Conservation (phyloP, 64 coral and sea anemone genomes). For the Actinia equina region DNA sequence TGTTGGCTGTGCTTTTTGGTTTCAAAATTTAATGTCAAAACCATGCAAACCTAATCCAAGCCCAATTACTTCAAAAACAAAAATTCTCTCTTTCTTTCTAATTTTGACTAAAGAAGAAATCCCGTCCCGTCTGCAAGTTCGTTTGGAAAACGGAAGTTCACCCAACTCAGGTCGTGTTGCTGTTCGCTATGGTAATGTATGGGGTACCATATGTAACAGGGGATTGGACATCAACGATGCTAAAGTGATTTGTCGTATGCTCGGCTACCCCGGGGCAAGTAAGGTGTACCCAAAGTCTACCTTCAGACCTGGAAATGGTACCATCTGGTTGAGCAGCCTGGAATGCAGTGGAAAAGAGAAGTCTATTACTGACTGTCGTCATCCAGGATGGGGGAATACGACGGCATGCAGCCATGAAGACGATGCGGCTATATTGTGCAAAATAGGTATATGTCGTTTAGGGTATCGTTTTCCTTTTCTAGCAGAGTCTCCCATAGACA, state of each 20-base stretch:
- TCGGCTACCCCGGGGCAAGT: neutral
- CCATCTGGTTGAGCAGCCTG: conserved; percentile 14
- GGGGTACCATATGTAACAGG: conserved; percentile 2
- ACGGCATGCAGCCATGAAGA: neutral
- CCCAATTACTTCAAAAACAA: too few relatives aligned
- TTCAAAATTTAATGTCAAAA: too few relatives aligned
- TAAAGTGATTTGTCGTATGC: conserved; percentile 12
- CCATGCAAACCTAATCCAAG: too few relatives aligned
- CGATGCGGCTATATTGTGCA: neutral
- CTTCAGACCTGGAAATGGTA: neutral
- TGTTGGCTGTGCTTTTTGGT: too few relatives aligned
- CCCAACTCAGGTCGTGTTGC: conserved; percentile 5
- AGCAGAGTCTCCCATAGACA: too few relatives aligned
- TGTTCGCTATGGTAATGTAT: conserved; percentile 17
- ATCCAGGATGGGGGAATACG: conserved; percentile 6
- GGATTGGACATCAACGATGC: conserved; percentile 7
- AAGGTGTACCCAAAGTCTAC: neutral
- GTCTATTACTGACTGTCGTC: neutral
- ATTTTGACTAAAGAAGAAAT: too few relatives aligned
- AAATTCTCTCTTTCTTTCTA: too few relatives aligned
- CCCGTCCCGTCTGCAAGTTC: neutral
- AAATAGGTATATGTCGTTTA: neutral
- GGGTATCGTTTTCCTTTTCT: neutral
- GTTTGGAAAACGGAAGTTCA: neutral
- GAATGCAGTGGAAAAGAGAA: conserved; percentile 1